These are phyloP conservation scores for Willisornis vidua DNA, from an alignment of 2,113 vertebrate species.

Conservation along the genomic window DNA sequence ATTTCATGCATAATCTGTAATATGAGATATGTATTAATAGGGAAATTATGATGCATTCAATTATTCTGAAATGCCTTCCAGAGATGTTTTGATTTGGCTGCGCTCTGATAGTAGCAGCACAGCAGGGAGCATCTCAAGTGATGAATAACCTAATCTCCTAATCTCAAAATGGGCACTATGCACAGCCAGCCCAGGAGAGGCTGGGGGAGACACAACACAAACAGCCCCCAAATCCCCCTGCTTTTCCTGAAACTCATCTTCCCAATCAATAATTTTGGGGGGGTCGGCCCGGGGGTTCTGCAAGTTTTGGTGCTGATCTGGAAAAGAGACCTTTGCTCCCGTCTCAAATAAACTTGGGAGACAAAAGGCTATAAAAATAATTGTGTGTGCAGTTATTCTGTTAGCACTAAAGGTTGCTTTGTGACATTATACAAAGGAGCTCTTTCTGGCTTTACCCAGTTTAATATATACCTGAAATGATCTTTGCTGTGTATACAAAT, in stretches of 20 bases:
- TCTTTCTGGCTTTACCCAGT: constrained; percentile 62
- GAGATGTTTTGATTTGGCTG: constrained; percentile 96
- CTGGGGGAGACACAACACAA: constrained; percentile 79
- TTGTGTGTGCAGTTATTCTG: constrained; percentile 38
- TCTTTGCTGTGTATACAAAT: constrained; percentile 38
- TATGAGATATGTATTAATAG: constrained; percentile 98
- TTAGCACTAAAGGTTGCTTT: constrained; percentile 56
- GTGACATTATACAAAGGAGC: constrained; percentile 69
- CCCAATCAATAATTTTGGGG: background rate
- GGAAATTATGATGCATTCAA: constrained; percentile 97
- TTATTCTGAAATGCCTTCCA: constrained; percentile 95
- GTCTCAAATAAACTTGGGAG: constrained; percentile 64
- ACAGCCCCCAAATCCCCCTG: background rate
- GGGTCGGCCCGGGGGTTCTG: background rate
- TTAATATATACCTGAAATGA: constrained; percentile 66
- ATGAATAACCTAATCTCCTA: constrained; percentile 99
- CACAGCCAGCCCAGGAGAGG: constrained; percentile 81
- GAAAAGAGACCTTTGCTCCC: constrained; percentile 43
- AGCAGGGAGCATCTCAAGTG: constrained; percentile 90
- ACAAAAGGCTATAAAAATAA: constrained; percentile 73
- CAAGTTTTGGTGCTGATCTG: constrained; percentile 48
- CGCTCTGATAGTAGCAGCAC: constrained; percentile 85
- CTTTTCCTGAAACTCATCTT: background rate
- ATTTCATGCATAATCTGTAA: constrained; percentile 92
- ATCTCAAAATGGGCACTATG: constrained; percentile 92